Base-by-base conservation (phyloP, 1,140 invertebrate species). In the Dreissena polymorpha region DNA sequence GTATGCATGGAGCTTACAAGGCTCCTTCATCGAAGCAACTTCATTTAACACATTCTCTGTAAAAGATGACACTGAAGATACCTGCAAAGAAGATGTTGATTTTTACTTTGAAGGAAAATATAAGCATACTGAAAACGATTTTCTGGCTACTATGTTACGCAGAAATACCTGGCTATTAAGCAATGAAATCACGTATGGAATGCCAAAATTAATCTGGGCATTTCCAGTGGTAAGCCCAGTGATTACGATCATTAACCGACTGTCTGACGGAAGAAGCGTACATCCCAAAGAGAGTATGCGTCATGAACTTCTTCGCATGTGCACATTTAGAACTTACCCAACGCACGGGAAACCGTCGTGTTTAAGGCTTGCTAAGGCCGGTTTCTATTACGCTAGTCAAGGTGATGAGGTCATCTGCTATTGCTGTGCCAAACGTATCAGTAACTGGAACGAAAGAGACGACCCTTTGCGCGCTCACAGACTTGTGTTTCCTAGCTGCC, bases 291-390 rank as follows among this genome's bases (percentile, higher is more conserved):
- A 60, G 14, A 69, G 67, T 18, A 79, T 79, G 76, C 21, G 57
- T 0, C 71, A 79, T 79, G 76, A 79, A 55, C 49, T 79, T 39
- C 21, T 79, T 0, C 27, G 76, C n/a, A 27, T 79, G 8, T 79
- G 27, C 21, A 79, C 76, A 0, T 23, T 70, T 10, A 5, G 55
- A 25, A 53, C 67, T 14, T 70, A 29, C 39, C 76, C 67, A 10
- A 71, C 13, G 25, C 18, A 63, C 0, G 51, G 70, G 27, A 68
- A 69, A 29, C 76, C 76, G 8, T 79, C 21, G n/a, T 63, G 49
- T 29, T 69, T 68, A 23, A 70, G 51, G 63, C 12, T 78, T 18
- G 65, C 65, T 6, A 14, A 69, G 57, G 75, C 75, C 27, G 75
- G 75, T 16, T 78, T 78, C 57, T 78, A 69, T 25, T 79, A 70